Percentiles rank a stretch among this genome's conserved stretches.
These are phyloP conservation scores for Anoplolepis gracilipes DNA, from an alignment of 1,140 invertebrate genomes.

Conservation along the genomic window DNA sequence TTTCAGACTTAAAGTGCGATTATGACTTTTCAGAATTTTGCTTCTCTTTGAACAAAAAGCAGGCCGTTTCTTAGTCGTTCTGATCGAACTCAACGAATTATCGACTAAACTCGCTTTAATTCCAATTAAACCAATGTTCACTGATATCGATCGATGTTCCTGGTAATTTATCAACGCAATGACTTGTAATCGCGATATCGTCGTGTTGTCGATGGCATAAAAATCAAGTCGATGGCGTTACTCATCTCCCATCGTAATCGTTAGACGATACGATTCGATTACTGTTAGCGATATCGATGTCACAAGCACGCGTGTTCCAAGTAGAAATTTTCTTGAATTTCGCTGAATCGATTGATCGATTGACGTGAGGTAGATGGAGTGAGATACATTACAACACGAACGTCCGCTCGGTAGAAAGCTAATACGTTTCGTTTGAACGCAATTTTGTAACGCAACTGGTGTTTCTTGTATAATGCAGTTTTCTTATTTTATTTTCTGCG, in stretches of 20 bases:
- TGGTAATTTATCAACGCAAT: slow-evolving; percentile 59
- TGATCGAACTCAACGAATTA: slow-evolving; percentile 74
- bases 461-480: background rate
- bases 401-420: background rate
- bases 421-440: background rate
- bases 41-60: slow-evolving; percentile 62
- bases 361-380: slow-evolving; percentile 20
- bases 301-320: background rate
- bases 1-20: slow-evolving; percentile 63
- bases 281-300: background rate
- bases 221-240: background rate
- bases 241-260: slow-evolving; percentile 20
- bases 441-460: slow-evolving; percentile 5
- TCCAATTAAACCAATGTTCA: slow-evolving; percentile 82
- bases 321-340: background rate
- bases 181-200: background rate
- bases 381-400: slow-evolving; percentile 31
- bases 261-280: slow-evolving; percentile 30
- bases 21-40: slow-evolving; percentile 65
- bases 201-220: background rate
- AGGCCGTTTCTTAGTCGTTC: slow-evolving; percentile 31
- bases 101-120: slow-evolving; percentile 79
- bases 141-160: slow-evolving; percentile 61
- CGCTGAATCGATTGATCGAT: slow-evolving; percentile 23
- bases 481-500: background rate